These are phyloP conservation scores for Anastrepha ludens DNA, from an alignment of 1,140 invertebrate genomes.

Conservation along the genomic window DNA sequence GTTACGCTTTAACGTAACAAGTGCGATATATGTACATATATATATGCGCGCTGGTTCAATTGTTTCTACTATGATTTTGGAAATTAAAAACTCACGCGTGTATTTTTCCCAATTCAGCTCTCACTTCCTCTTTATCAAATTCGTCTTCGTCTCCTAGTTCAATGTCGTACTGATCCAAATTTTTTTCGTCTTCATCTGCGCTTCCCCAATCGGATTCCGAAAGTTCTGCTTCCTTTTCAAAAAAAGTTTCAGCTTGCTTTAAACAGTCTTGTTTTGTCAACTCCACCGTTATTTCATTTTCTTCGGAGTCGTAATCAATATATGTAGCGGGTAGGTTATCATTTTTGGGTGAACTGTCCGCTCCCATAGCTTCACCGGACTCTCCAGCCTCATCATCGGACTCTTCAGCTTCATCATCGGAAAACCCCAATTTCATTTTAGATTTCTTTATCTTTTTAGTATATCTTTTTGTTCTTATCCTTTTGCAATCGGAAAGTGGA, in stretches of 20 bases:
- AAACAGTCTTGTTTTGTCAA: slow-evolving; percentile 75
- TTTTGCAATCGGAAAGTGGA: slow-evolving; percentile 56
- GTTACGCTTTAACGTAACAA: too few species aligned
- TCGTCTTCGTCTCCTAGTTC: slow-evolving; percentile 84
- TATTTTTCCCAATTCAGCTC: slow-evolving; percentile 79
- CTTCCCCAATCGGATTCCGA: slow-evolving; percentile 86
- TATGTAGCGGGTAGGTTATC: slow-evolving; percentile 72
- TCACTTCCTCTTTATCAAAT: slow-evolving; percentile 80
- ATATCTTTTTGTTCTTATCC: slow-evolving; percentile 63
- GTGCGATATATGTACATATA: too few species aligned
- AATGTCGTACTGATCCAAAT: slow-evolving; percentile 80
- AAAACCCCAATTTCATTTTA: slow-evolving; percentile 69
- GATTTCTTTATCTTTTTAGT: slow-evolving; percentile 67
- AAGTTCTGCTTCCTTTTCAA: slow-evolving; percentile 89
- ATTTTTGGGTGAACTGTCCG: slow-evolving; percentile 65
- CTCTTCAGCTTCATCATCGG: slow-evolving; percentile 67
- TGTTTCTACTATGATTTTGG: too few species aligned
- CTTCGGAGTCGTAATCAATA: slow-evolving; percentile 83
- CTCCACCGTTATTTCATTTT: slow-evolving; percentile 78
- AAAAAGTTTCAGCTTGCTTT: slow-evolving; percentile 78
- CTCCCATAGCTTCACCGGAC: slow-evolving; percentile 65
- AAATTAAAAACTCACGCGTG: slow-evolving; percentile 76
- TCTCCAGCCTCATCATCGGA: slow-evolving; percentile 63
- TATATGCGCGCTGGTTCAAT: too few species aligned
- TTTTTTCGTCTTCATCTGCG: slow-evolving; percentile 84